A percentile compares a stretch with the other conserved stretches of the same genome.
These are phyloP conservation scores for Cydia strobilella DNA, from an alignment of 1,140 invertebrate species.

Conservation along the genomic window DNA sequence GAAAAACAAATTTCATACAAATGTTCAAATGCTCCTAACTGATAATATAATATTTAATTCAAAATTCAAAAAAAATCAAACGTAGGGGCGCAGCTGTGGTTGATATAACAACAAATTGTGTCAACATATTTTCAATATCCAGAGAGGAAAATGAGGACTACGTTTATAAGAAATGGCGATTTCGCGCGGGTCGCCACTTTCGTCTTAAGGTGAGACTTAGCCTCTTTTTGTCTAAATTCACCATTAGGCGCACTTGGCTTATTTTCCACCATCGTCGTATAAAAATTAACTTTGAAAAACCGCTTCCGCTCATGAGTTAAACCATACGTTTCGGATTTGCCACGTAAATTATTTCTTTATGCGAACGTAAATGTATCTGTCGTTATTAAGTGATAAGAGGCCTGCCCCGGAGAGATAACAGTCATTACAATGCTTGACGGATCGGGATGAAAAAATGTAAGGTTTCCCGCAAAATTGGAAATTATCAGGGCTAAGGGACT, in stretches of 20 bases:
- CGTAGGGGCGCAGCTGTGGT: no score
- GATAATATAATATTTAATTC: no score
- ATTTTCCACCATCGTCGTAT: not conserved
- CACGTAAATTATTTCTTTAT: conserved; percentile 77
- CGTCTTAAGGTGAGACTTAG: no score
- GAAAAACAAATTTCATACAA: no score
- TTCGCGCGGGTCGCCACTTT: no score
- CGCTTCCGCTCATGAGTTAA: conserved; percentile 39
- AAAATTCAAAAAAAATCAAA: no score
- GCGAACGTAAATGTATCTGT: conserved; percentile 71
- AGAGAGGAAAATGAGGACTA: no score
- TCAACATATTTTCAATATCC: no score
- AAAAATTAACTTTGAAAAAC: not conserved
- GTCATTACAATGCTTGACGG: conserved; percentile 21
- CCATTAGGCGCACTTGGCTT: not conserved
- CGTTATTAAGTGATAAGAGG: conserved; percentile 32
- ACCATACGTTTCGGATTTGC: conserved; percentile 54
- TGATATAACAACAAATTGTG: no score
- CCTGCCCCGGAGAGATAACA: conserved; percentile 9
- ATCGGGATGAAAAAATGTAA: conserved; percentile 14
- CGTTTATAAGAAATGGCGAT: no score
- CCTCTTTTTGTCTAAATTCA: no score
- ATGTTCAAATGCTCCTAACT: no score
- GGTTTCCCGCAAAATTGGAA: conserved; percentile 4
- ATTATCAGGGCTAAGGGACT: conserved; percentile 13